phyloP scores from a whole-genome alignment of 2,888 invertebrate genomes.

The Alcis repandata region DNA sequence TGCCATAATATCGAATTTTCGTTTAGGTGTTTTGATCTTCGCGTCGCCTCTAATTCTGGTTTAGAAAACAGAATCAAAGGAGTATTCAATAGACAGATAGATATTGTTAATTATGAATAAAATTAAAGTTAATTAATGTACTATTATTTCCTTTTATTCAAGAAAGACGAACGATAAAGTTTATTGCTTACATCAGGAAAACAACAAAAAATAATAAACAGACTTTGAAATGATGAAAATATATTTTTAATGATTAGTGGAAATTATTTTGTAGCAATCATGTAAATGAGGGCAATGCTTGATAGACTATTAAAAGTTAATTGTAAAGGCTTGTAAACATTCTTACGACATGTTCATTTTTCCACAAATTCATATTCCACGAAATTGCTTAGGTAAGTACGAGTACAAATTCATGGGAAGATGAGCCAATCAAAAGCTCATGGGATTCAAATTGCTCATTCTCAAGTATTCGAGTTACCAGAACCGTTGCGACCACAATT shows the following conservation, averaged over 20 bases:
- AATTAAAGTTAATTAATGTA: too few relatives aligned
- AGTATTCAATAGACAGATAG: too few relatives aligned
- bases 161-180: too few relatives aligned
- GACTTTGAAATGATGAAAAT: too few relatives aligned
- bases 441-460: conserved; percentile 16
- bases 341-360: neutral
- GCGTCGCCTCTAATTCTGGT: neutral
- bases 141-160: too few relatives aligned
- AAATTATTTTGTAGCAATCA: neutral
- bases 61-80: neutral
- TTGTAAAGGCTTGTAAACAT: neutral
- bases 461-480: conserved; percentile 12
- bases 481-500: conserved; percentile 14
- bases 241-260: neutral
- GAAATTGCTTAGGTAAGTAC: conserved; percentile 5
- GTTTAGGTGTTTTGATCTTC: neutral
- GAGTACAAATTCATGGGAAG: conserved; percentile 21
- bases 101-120: too few relatives aligned
- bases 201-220: too few relatives aligned
- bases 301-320: neutral
- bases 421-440: conserved; percentile 21
- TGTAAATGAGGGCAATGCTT: neutral
- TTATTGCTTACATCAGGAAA: too few relatives aligned
- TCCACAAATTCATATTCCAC: neutral
- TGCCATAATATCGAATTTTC: neutral